Evolutionary conservation across 2,113 vertebrate genomes (phyloP).

Genomic region (Pseudolaguvia tuberculata): DNA sequence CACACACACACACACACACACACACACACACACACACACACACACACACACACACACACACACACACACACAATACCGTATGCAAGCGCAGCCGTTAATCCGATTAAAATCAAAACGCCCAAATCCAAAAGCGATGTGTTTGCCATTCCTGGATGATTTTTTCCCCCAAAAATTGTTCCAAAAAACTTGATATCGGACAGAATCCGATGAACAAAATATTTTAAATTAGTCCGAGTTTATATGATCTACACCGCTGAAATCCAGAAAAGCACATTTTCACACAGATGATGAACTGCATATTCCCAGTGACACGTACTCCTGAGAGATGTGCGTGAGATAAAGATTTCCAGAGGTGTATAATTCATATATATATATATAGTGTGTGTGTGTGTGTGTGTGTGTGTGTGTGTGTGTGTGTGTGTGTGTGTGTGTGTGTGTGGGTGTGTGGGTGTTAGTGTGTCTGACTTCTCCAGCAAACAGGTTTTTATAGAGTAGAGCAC

Average conservation of each 20-base stretch:
- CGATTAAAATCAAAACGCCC: slow-evolving; percentile 62
- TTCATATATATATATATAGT: too few species aligned
- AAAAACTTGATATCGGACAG: background rate
- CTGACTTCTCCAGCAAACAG: slow-evolving; percentile 15
- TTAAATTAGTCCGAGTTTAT: slow-evolving; percentile 23
- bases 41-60: too few species aligned
- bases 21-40: too few species aligned
- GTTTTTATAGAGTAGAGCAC: slow-evolving; percentile 32
- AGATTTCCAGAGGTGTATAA: background rate
- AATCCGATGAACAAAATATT: background rate
- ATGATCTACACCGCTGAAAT: background rate
- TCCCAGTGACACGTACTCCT: background rate
- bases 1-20: too few species aligned
- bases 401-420: background rate
- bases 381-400: background rate
- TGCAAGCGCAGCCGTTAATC: slow-evolving; percentile 56
- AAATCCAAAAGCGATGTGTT: slow-evolving; percentile 52
- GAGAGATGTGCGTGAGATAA: background rate
- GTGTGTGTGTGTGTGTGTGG: background rate
- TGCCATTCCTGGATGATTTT: slow-evolving; percentile 59
- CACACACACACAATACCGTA: slow-evolving; percentile 49
- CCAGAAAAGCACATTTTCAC: background rate
- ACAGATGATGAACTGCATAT: slow-evolving; percentile 8
- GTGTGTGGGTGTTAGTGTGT: background rate
- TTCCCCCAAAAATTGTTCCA: slow-evolving; percentile 3